A percentile compares a stretch with the other conserved stretches of the same genome.
These are phyloP conservation scores for Brachypalpus laphriformis DNA, from an alignment of 2,888 invertebrate species.

Conservation along the genomic window DNA sequence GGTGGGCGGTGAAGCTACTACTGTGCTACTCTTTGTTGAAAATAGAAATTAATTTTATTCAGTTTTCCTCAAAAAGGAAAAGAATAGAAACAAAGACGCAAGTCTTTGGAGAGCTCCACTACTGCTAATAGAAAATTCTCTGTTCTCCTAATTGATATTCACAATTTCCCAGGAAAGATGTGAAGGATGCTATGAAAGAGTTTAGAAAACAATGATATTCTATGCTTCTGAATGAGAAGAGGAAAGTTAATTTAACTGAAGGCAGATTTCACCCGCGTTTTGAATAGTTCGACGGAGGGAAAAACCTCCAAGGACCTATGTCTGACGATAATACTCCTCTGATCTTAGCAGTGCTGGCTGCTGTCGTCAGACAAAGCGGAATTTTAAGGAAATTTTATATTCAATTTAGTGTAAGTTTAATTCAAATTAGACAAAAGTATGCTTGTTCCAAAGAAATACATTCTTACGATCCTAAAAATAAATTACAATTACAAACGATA, in stretches of 20 bases:
- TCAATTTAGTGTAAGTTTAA: too few relatives aligned
- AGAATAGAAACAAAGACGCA: constrained; percentile 18
- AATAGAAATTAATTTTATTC: constrained; percentile 51
- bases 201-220: not conserved
- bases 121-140: not conserved
- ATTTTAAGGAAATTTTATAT: too few relatives aligned
- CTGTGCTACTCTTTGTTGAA: constrained; percentile 18
- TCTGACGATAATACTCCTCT: too few relatives aligned
- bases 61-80: constrained; percentile 31
- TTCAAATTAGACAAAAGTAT: too few relatives aligned
- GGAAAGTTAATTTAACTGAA: not conserved
- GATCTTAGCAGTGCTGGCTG: too few relatives aligned
- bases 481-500: too few relatives aligned
- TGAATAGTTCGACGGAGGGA: too few relatives aligned
- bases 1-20: not conserved
- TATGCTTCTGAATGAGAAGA: not conserved
- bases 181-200: not conserved
- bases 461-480: too few relatives aligned
- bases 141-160: constrained; percentile 34
- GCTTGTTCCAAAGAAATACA: too few relatives aligned
- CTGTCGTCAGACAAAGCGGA: too few relatives aligned
- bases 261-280: too few relatives aligned
- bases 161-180: constrained; percentile 21
- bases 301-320: not conserved
- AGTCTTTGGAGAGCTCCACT: constrained; percentile 2